Conservation (phyloP, 2,797 vertebrate genomes). For the Phalloptychus januarius region DNA sequence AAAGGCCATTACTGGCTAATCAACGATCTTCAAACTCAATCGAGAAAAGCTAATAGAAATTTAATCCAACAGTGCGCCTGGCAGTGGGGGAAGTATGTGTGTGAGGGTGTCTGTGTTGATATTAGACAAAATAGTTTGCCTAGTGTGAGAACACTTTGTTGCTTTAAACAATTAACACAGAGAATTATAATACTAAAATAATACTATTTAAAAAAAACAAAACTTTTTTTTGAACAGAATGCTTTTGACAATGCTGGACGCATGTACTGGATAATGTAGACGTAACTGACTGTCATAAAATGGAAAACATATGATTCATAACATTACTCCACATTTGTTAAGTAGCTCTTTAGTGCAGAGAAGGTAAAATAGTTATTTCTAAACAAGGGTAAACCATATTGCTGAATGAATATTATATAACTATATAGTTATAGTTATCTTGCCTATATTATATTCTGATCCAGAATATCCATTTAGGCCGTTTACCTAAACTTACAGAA, state of each 20-base stretch:
- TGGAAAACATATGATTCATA: background rate
- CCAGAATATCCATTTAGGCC: background rate
- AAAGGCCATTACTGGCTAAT: conserved; percentile 88
- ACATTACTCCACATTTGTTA: background rate
- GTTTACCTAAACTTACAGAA: background rate
- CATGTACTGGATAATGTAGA: background rate
- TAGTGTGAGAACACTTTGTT: conserved; percentile 51
- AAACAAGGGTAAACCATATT: background rate
- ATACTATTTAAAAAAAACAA: conserved; percentile 9
- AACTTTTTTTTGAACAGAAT: background rate
- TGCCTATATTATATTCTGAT: background rate
- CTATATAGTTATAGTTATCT: no score
- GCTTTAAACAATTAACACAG: conserved; percentile 51
- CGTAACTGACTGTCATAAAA: background rate
- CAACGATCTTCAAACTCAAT: conserved; percentile 86
- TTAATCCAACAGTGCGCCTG: conserved; percentile 72
- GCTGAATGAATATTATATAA: no score
- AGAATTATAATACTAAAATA: conserved; percentile 13
- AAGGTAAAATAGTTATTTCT: background rate
- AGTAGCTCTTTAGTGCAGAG: background rate
- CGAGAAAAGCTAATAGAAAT: conserved; percentile 82
- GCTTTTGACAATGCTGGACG: background rate
- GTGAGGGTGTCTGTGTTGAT: conserved; percentile 31
- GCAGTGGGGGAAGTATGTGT: conserved; percentile 44
- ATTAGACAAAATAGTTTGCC: conserved; percentile 66